Percentiles rank a stretch among this genome's conserved stretches.
Conservation (phyloP, 2,888 invertebrate species). For the Sinodicranocentrus sp. region DNA sequence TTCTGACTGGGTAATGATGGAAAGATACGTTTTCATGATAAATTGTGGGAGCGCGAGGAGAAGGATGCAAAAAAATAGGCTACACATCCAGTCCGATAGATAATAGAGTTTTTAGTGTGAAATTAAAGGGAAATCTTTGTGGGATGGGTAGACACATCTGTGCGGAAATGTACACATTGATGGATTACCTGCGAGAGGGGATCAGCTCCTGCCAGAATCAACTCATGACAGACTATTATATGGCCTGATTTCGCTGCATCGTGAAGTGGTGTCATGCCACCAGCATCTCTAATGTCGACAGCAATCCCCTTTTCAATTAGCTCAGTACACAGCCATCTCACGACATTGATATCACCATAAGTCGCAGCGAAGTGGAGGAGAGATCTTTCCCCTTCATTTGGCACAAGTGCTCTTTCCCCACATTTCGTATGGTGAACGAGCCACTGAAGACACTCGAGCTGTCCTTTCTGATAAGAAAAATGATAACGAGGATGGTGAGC, state of each 20-base stretch:
- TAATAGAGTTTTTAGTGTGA: too few relatives aligned
- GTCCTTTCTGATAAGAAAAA: conserved; percentile 77
- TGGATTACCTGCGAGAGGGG: conserved; percentile 74
- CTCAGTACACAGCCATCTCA: conserved; percentile 72
- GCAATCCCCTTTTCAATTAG: conserved; percentile 69
- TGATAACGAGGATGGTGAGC: conserved; percentile 1
- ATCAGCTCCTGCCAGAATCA: conserved; percentile 74
- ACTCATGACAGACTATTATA: conserved; percentile 75
- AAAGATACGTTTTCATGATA: too few relatives aligned
- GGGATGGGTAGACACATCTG: not conserved
- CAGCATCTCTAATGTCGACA: conserved; percentile 77
- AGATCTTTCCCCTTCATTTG: conserved; percentile 77
- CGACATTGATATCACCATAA: conserved; percentile 77
- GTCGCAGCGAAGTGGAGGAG: conserved; percentile 78
- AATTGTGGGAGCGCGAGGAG: too few relatives aligned
- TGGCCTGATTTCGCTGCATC: conserved; percentile 78
- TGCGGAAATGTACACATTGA: conserved; percentile 16
- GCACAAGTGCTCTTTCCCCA: conserved; percentile 77
- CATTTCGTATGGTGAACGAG: conserved; percentile 77
- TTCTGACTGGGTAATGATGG: conserved; percentile 34
- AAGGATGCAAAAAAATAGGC: too few relatives aligned
- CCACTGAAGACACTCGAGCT: conserved; percentile 78
- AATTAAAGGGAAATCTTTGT: too few relatives aligned
- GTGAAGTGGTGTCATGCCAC: conserved; percentile 78
- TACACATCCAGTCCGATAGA: too few relatives aligned